These are phyloP conservation scores for Caprella mutica DNA, from an alignment of 2,888 invertebrate species.

Conservation along the genomic window DNA sequence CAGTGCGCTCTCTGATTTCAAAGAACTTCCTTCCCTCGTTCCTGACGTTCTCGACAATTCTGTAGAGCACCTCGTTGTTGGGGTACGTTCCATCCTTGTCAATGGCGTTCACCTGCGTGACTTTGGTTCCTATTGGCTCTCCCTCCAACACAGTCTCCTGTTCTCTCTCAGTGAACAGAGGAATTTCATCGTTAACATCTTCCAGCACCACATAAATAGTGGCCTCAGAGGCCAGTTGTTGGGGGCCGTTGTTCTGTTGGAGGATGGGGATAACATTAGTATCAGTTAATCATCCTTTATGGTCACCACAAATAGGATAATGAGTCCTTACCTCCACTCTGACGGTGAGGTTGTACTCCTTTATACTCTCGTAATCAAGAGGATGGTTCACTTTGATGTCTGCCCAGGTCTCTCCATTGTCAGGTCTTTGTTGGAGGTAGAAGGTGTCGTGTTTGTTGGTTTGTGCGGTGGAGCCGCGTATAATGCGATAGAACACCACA, in stretches of 20 bases:
- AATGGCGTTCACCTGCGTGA: conserved; percentile 89
- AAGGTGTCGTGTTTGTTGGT: conserved; percentile 92
- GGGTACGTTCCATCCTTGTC: conserved; percentile 92
- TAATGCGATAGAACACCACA: conserved; percentile 85
- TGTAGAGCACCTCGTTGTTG: conserved; percentile 89
- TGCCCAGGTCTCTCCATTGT: conserved; percentile 87
- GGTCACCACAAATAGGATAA: not conserved
- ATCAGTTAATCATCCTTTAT: too few relatives aligned
- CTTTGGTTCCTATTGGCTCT: conserved; percentile 86
- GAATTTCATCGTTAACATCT: conserved; percentile 95
- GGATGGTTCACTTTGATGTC: conserved; percentile 94
- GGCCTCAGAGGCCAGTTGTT: conserved; percentile 86
- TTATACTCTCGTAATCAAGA: conserved; percentile 84
- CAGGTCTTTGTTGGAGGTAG: conserved; percentile 85
- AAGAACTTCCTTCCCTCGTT: conserved; percentile 93
- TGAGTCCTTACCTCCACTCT: conserved; percentile 72
- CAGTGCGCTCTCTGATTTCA: conserved; percentile 88
- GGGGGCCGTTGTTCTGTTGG: conserved; percentile 79
- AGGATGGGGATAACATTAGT: not conserved
- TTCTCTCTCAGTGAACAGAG: conserved; percentile 85
- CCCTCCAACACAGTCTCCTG: conserved; percentile 92
- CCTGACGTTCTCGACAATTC: conserved; percentile 77
- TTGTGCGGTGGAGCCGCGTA: conserved; percentile 90
- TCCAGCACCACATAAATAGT: conserved; percentile 85
- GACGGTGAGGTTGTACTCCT: conserved; percentile 89